These are phyloP conservation scores for Poeciliopsis presidionis DNA, from an alignment of 2,797 vertebrate genomes.

Conservation along the genomic window DNA sequence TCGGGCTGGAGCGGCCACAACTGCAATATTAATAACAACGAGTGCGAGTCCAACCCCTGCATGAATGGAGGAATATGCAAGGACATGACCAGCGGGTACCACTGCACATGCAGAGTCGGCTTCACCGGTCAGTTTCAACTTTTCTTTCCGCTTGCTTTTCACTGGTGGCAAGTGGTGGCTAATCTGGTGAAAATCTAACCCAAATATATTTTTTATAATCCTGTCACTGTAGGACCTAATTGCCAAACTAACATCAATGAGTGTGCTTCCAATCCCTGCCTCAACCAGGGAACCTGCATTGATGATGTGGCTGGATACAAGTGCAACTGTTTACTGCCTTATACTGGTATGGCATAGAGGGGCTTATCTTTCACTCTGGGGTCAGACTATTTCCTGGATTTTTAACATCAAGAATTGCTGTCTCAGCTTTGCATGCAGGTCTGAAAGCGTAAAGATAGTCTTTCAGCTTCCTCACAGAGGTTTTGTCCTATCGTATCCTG, in stretches of 20 bases:
- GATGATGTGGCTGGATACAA: constrained; percentile 95
- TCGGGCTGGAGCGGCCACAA: constrained; percentile 94
- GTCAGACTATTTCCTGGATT: constrained; percentile 14
- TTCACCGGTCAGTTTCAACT: constrained; percentile 87
- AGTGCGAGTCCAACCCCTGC: constrained; percentile 96
- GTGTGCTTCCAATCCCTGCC: constrained; percentile 96
- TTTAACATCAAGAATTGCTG: constrained; percentile 27
- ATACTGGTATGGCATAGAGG: constrained; percentile 85
- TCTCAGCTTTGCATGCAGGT: constrained; percentile 36
- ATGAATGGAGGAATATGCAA: constrained; percentile 94
- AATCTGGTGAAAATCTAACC: constrained; percentile 35
- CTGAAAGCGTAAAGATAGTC: constrained; percentile 30
- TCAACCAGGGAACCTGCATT: constrained; percentile 97
- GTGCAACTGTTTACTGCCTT: constrained; percentile 94
- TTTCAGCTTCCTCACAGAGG: constrained; percentile 50
- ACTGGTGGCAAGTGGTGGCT: constrained; percentile 1
- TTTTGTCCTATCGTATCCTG: constrained; percentile 39
- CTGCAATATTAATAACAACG: constrained; percentile 95
- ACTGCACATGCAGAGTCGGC: constrained; percentile 92
- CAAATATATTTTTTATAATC: constrained; percentile 56
- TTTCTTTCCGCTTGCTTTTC: neutral
- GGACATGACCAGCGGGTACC: constrained; percentile 96
- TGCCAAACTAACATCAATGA: constrained; percentile 99
- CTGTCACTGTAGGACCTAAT: constrained; percentile 86
- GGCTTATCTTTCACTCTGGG: constrained; percentile 15